Evolutionary conservation across 2,888 invertebrate genomes (phyloP), one percentile per base, ranked within the genome.

Genomic region (Crepidodera aurea): DNA sequence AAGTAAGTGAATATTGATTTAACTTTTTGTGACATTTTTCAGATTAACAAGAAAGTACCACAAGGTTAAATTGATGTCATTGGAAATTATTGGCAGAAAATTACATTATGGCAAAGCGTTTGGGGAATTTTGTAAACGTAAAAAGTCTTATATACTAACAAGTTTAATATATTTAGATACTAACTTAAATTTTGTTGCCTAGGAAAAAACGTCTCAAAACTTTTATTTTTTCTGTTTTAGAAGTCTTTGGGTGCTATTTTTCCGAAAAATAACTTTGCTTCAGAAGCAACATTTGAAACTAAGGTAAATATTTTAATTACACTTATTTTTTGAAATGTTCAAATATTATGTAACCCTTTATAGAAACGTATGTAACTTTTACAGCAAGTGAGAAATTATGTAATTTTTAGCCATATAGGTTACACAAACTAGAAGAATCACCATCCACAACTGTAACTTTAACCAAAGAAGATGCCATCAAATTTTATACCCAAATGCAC

Each of bases 351-450:
- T 10, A 39, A 2, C 3, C 6, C 16, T 39, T 7, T 39, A 12
- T 6, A 3, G 7, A 15, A 5, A 16, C n/a, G n/a, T n/a, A n/a
- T n/a, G n/a, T n/a, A n/a, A n/a, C n/a, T n/a, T n/a, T n/a, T n/a
- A n/a, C n/a, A n/a, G n/a, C n/a, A n/a, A n/a, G n/a, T n/a, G n/a
- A n/a, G n/a, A n/a, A 16, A 42, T 42, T 42, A 37, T 39, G 15
- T 34, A 57, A 39, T 53, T 65, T 65, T 71, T 67, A 97, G 91
- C 94, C 95, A 13, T 98, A 85, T 80, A 92, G 94, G 81, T 85
- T 98, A 59, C 96, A 98, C 82, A 93, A 90, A 78, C 83, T 99
- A 73, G 96, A 97, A 12, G 84, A 86, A 68, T 93, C 94, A 19
- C 98, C 98, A 0, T 84, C 89, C 0, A 89, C 88, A 1, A 84